A percentile compares a stretch with the other conserved stretches of the same genome.
These are phyloP conservation scores for Cactoblastis cactorum DNA, from an alignment of 2,888 invertebrate genomes.

Conservation along the genomic window DNA sequence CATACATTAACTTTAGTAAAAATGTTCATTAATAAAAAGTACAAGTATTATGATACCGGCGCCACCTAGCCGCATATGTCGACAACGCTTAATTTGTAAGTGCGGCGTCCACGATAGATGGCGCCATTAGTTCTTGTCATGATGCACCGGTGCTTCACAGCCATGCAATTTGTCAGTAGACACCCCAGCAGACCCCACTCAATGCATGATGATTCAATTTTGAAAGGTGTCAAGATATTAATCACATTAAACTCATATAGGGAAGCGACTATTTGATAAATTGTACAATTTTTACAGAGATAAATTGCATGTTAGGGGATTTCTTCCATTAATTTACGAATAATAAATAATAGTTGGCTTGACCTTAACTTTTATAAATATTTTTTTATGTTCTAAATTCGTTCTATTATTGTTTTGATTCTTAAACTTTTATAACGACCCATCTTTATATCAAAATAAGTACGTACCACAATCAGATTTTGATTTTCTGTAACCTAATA, in stretches of 20 bases:
- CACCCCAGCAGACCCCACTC: conserved; percentile 34
- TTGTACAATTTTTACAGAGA: not conserved
- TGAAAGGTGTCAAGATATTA: conserved; percentile 42
- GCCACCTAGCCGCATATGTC: conserved; percentile 41
- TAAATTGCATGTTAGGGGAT: not conserved
- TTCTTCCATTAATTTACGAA: no score
- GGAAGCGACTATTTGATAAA: conserved; percentile 18
- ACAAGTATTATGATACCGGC: conserved; percentile 14
- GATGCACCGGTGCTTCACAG: conserved; percentile 52
- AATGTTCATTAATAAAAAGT: not conserved
- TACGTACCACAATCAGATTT: no score
- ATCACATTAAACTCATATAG: conserved; percentile 30
- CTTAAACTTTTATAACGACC: no score
- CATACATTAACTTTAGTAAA: no score
- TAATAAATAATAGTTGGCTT: no score
- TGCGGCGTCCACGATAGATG: conserved; percentile 63
- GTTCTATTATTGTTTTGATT: no score
- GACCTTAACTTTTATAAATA: no score
- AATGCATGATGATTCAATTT: conserved; percentile 63
- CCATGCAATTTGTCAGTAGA: conserved; percentile 62
- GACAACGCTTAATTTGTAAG: conserved; percentile 39
- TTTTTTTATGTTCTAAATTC: no score
- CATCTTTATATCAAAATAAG: no score
- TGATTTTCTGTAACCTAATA: no score
- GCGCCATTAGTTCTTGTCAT: conserved; percentile 65